A percentile compares a stretch with the other conserved stretches of the same genome.
Conservation (phyloP, 2,113 vertebrate genomes). For the Thinocorus orbignyianus region DNA sequence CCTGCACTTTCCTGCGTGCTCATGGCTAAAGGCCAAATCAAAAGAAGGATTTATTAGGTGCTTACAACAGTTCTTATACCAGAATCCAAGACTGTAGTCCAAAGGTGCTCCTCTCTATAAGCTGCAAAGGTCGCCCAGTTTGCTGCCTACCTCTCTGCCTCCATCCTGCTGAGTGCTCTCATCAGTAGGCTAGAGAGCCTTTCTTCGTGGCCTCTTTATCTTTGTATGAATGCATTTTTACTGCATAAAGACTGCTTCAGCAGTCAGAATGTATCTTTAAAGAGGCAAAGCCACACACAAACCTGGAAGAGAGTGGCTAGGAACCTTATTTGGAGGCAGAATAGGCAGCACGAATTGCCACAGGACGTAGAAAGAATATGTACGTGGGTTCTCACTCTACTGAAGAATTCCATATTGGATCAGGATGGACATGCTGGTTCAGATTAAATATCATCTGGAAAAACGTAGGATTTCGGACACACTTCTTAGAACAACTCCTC, state of each 20-base stretch:
- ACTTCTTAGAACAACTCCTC: not conserved
- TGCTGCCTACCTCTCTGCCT: not conserved
- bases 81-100: not conserved
- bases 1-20: not conserved
- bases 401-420: not conserved
- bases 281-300: not conserved
- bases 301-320: not conserved
- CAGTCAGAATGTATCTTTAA: not conserved
- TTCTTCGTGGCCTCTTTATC: not conserved
- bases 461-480: not conserved
- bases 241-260: not conserved
- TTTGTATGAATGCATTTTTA: not conserved
- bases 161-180: not conserved
- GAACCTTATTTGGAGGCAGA: not conserved
- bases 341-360: not conserved
- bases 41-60: not conserved
- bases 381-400: fast-evolving
- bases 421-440: not conserved
- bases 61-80: not conserved
- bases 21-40: not conserved
- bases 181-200: not conserved
- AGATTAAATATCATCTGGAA: not conserved
- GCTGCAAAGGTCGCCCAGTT: not conserved
- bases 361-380: not conserved
- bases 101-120: not conserved